Evolutionary conservation across 2,113 vertebrate species (phyloP), one percentile per base, ranked within the genome.

Genomic region (Misgurnus anguillicaudatus): DNA sequence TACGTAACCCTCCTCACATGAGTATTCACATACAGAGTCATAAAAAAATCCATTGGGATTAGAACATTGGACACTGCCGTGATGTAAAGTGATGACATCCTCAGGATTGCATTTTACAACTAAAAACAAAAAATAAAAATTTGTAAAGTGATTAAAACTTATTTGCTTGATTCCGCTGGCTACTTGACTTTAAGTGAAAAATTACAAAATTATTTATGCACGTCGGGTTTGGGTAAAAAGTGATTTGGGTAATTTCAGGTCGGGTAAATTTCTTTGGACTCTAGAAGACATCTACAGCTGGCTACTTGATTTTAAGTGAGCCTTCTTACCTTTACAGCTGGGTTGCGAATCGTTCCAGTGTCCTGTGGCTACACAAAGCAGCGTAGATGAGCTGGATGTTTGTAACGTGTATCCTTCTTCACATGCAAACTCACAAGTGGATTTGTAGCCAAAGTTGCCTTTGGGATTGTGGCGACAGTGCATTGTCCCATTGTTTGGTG

Each of bases 401-500:
- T 9, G 8, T 6, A 87, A 78, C 3, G 0, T 75, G 61, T 88
- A 88, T 17, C 92, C 91, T 67, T 92, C 83, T n/a, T 88, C 72
- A 82, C 92, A 93, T 39, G 66, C 63, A 67, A 91, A 90, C 42
- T 51, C 63, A 80, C 92, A 90, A 31, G 79, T 82, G 38, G 91
- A 91, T 60, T n/a, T 57, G 63, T 87, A 92, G 80, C 88, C 89
- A 79, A 77, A 89, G 6, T 4, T 0, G 8, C 80, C 86, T 19
- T 89, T 67, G 1, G 89, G 83, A 75, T 64, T 17, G 62, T 87
- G 17, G 0, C 19, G 81, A 45, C 89, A 91, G 0, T 48, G 14
- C 65, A 92, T 74, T 6, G 65, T 62, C 11, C 87, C 87, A 9
- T 65, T 79, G 0, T 9, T 17, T 48, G 86, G 87, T 16, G 0